Evolutionary conservation across 2,888 invertebrate species (phyloP).

Genomic region (Silvanus unidentatus): DNA sequence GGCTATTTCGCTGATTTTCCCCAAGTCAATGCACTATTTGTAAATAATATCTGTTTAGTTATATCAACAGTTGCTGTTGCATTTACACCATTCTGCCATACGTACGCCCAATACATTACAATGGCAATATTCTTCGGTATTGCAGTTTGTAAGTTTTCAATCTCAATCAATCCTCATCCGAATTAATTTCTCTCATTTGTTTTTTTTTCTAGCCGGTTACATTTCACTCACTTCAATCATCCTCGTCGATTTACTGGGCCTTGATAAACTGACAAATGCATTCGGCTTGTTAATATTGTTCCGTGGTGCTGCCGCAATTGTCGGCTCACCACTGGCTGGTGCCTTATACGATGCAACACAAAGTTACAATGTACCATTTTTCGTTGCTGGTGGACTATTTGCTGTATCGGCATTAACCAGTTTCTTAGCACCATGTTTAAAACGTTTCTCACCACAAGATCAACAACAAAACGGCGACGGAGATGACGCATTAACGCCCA

Average conservation of each 20-base stretch:
- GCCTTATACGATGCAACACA: conserved; percentile 83
- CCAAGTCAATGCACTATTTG: conserved; percentile 81
- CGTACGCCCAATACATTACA: conserved; percentile 69
- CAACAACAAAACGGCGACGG: conserved; percentile 33
- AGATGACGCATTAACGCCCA: conserved; percentile 68
- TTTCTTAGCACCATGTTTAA: conserved; percentile 71
- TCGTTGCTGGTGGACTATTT: conserved; percentile 86
- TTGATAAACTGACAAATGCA: conserved; percentile 94
- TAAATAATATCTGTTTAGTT: conserved; percentile 90
- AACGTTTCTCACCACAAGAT: conserved; percentile 50
- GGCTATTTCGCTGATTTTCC: conserved; percentile 90
- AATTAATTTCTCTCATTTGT: no score
- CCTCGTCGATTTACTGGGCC: conserved; percentile 89
- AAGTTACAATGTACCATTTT: conserved; percentile 85
- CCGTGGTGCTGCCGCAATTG: conserved; percentile 88
- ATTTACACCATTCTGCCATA: conserved; percentile 74
- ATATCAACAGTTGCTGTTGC: conserved; percentile 83
- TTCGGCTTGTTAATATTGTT: conserved; percentile 94
- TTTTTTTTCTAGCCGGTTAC: conserved; percentile 72
- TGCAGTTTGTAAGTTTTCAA: conserved; percentile 71
- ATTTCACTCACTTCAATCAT: conserved; percentile 97
- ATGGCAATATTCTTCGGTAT: conserved; percentile 87
- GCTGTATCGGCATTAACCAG: conserved; percentile 78
- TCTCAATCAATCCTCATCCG: background rate
- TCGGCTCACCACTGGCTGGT: conserved; percentile 80